Conservation (phyloP, 2,797 vertebrate genomes). For the Argentina silus region DNA sequence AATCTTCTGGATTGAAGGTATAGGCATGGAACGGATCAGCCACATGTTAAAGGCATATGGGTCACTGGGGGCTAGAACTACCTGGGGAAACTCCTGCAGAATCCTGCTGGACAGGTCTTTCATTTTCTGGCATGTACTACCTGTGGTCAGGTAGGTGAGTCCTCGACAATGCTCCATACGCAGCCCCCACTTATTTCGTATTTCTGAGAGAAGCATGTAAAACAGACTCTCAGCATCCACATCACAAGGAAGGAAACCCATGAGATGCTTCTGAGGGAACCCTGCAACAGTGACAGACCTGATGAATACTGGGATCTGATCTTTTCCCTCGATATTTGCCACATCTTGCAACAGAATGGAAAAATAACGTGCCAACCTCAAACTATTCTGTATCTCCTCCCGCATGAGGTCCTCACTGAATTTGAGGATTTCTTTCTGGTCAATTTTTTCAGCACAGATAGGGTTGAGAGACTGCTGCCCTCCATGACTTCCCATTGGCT, state of each 20-base stretch:
- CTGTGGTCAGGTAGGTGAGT: conserved; percentile 89
- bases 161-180: conserved; percentile 96
- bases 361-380: conserved; percentile 85
- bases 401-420: conserved; percentile 89
- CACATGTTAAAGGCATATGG: conserved; percentile 95
- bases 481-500: conserved; percentile 84
- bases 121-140: conserved; percentile 91
- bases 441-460: conserved; percentile 86
- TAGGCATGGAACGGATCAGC: conserved; percentile 92
- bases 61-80: conserved; percentile 89
- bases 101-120: conserved; percentile 89
- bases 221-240: conserved; percentile 85
- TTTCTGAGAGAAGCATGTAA: conserved; percentile 85
- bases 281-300: conserved; percentile 90
- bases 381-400: conserved; percentile 90
- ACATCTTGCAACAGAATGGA: conserved; percentile 92
- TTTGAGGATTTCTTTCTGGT: conserved; percentile 92
- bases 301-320: conserved; percentile 89
- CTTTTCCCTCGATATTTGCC: conserved; percentile 86
- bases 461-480: conserved; percentile 85
- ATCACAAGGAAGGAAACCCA: conserved; percentile 92
- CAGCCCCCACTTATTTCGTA: conserved; percentile 93
- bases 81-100: conserved; percentile 92
- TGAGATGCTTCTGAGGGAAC: conserved; percentile 91
- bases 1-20: conserved; percentile 85